Evolutionary conservation across 1,140 invertebrate genomes (phyloP).

Genomic region (Hesperophylax magnus): DNA sequence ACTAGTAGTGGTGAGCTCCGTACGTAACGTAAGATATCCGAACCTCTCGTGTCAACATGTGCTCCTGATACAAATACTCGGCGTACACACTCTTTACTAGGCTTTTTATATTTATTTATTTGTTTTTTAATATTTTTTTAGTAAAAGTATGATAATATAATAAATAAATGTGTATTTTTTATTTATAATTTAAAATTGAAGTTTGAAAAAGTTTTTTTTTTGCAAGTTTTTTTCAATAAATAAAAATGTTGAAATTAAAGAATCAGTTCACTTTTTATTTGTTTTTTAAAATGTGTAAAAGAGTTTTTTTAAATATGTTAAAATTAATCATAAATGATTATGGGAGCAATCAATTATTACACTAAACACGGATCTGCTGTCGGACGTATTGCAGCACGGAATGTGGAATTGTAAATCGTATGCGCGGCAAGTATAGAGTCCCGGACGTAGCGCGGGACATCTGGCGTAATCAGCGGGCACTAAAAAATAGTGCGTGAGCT

Average conservation of each 20-base stretch:
- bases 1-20: slow-evolving; percentile 21
- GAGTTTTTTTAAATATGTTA: not conserved
- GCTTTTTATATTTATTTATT: not conserved
- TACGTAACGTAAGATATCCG: slow-evolving; percentile 36
- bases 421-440: slow-evolving; percentile 16
- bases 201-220: too few relatives aligned
- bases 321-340: not conserved
- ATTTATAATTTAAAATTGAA: not conserved
- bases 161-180: not conserved
- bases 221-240: not conserved
- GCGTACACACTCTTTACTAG: not conserved
- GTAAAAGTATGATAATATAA: not conserved
- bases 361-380: slow-evolving; percentile 29
- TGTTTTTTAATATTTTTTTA: not conserved
- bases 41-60: slow-evolving; percentile 36
- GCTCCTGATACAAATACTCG: slow-evolving; percentile 15
- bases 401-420: slow-evolving; percentile 35
- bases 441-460: slow-evolving; percentile 51
- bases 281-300: not conserved
- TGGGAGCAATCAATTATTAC: slow-evolving; percentile 30
- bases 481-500: slow-evolving; percentile 58
- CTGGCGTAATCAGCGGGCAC: slow-evolving; percentile 57
- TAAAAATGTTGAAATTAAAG: not conserved
- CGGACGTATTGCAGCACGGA: slow-evolving; percentile 36
- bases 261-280: not conserved